Evolutionary conservation across 2,888 invertebrate genomes (phyloP), one percentile per base, ranked within the genome.

Genomic region (Tiphia femorata): DNA sequence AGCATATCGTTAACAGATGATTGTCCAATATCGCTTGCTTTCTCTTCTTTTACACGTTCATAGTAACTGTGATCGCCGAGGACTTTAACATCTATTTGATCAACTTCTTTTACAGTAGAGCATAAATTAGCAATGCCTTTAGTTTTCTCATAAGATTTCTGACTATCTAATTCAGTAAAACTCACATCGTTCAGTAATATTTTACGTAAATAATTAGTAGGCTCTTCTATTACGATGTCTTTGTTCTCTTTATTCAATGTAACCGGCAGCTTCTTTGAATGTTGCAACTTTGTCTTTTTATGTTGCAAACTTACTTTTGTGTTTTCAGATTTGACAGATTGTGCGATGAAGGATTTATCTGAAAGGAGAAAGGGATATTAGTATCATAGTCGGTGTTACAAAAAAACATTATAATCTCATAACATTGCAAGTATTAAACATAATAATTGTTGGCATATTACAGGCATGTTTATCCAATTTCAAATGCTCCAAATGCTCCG

Each of bases 401-500:
- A n/a, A 23, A 19, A 7, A 30, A 17, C 20, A 17, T 35, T 23
- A 3, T 30, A 12, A 2, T 30, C 7, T 27, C n/a, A 40, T 27
- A 5, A 1, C 10, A 33, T 21, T 10, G 4, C 35, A 33, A 44
- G n/a, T 6, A 25, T 21, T 19, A 25, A 35, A 49, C 29, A 53
- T 25, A 38, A 47, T 7, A n/a, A n/a, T n/a, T n/a, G n/a, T n/a
- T n/a, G n/a, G n/a, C n/a, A n/a, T n/a, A n/a, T 60, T 62, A 82
- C 82, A 77, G 19, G 75, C 58, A 29, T 78, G 76, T 50, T 73
- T 65, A 47, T 80, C 73, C 43, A 72, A 73, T 62, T 76, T 79
- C 40, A 84, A 66, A 56, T 72, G 71, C 47, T 83, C 78, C 46
- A 84, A 77, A 71, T 88, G 88, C 44, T 84, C 80, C 3, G 78